Conservation (phyloP, 2,888 invertebrate genomes). For the Lasioglossum marginatum region DNA sequence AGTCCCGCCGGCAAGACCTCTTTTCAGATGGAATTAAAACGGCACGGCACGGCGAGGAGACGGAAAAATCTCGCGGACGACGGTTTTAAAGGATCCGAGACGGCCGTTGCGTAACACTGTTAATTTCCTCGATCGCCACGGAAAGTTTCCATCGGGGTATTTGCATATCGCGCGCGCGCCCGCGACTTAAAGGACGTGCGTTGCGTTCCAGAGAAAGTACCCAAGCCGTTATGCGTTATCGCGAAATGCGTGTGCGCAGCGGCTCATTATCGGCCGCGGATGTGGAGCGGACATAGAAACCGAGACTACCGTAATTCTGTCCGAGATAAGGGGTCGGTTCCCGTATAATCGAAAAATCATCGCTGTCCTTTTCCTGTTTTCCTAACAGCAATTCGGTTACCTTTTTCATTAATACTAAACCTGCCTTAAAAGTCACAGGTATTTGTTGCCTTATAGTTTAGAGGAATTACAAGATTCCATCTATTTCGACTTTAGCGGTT, state of each 20-base stretch:
- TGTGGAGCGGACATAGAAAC: neutral
- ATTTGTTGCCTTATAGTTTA: too few relatives aligned
- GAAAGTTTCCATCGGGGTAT: constrained; percentile 21
- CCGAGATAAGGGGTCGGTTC: constrained; percentile 7
- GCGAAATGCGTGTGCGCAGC: neutral
- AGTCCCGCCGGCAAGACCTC: constrained; percentile 4
- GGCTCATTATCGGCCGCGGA: constrained; percentile 11
- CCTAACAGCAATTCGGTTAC: neutral
- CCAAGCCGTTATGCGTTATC: constrained; percentile 14
- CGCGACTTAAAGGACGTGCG: constrained; percentile 21
- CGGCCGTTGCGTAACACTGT: constrained; percentile 20
- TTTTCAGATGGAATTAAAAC: neutral
- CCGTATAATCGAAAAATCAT: neutral
- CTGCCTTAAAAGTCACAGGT: too few relatives aligned
- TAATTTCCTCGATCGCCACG: constrained; percentile 30
- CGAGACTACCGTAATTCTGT: constrained; percentile 15
- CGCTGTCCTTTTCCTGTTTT: neutral
- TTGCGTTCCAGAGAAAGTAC: constrained; percentile 30
- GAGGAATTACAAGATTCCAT: too few relatives aligned
- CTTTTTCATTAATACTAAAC: neutral
- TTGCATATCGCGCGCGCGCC: constrained; percentile 24
- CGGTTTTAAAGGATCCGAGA: constrained; percentile 15
- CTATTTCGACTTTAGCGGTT: too few relatives aligned
- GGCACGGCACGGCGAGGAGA: neutral
- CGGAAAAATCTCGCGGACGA: neutral